Evolutionary conservation across 2,888 invertebrate genomes (phyloP), one percentile per base, ranked within the genome.

Genomic region (Amphipyra berbera): DNA sequence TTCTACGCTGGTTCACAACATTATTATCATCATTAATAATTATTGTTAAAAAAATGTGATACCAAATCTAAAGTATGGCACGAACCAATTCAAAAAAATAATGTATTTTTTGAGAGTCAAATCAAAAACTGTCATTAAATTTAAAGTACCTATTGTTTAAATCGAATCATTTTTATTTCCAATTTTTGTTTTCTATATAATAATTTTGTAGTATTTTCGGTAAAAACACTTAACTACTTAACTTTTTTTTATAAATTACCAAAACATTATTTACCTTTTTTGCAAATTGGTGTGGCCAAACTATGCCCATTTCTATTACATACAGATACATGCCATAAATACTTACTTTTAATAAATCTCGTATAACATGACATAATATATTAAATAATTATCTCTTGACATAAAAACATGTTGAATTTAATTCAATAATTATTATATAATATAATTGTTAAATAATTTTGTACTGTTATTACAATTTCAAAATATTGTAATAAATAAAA

Each of bases 381-480:
- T 72, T 46, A 37, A 60, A 13, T 68, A 70, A 59, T 49, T 68
- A 54, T 56, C 30, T 68, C 38, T 44, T 46, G 13, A 50, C 44
- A 10, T 73, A 73, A 58, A 74, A 55, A 21, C 50, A 59, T 47
- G 12, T 55, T 72, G 58, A 72, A 74, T 69, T 71, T 45, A 55
- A 74, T 71, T 71, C 74, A 68, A 62, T 69, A 35, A 15, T 46
- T 66, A 40, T 30, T 40, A 13, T 60, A 38, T 50, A 30, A 21
- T 49, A 67, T 49, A 67, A 69, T 61, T 67, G 55, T 48, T 63
- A 76, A 77, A 77, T 73, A 59, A 67, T 62, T 77, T 77, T 77
- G 79, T 77, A 77, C 77, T 73, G 61, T 68, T 61, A 62, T 69
- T 64, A 64, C 14, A 63, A 69, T 79, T 73, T 73, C 10, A 70